A percentile compares a stretch with the other conserved stretches of the same genome.
These are phyloP conservation scores for Indri indri DNA, from an alignment of 2,113 vertebrate species.

Conservation along the genomic window DNA sequence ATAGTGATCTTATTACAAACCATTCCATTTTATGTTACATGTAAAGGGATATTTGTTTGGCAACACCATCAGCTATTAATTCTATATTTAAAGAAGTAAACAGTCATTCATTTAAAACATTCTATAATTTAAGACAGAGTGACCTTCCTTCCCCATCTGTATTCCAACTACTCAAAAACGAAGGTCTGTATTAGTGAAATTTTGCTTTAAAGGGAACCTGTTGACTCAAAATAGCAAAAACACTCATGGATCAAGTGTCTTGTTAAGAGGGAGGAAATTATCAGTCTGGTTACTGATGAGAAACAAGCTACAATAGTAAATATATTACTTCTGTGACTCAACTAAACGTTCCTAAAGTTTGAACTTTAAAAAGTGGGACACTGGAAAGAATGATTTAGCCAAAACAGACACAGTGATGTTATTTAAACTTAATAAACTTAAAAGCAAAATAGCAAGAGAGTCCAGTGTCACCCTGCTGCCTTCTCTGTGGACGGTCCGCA, in stretches of 20 bases:
- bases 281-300: conserved; percentile 29
- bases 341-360: background rate
- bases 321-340: background rate
- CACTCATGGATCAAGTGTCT: background rate
- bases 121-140: background rate
- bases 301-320: conserved; percentile 21
- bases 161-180: background rate
- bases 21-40: background rate
- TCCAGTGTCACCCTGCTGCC: background rate
- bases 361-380: background rate
- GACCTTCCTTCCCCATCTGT: background rate
- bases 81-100: conserved; percentile 29
- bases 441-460: background rate
- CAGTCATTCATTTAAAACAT: conserved; percentile 6
- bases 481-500: background rate
- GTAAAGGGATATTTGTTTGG: conserved; percentile 1
- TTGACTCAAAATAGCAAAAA: background rate
- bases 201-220: background rate
- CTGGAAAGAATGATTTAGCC: conserved; percentile 33
- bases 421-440: conserved; percentile 54
- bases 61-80: background rate
- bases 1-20: background rate
- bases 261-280: conserved; percentile 48
- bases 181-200: background rate
- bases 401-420: background rate